Evolutionary conservation across 2,888 invertebrate species (phyloP).

Genomic region (Agrotis ipsilon): DNA sequence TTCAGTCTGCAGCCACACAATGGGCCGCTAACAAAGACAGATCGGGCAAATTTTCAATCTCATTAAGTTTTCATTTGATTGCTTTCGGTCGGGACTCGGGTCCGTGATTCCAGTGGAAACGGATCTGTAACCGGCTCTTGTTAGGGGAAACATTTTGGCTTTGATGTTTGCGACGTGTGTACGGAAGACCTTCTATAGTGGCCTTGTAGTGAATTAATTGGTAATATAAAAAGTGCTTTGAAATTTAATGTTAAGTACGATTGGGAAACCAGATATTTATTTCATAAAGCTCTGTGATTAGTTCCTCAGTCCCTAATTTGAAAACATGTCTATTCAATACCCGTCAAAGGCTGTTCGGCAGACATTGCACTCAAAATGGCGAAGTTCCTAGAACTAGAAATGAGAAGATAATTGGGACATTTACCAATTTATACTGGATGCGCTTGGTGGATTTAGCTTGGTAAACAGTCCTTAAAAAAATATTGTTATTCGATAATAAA

Average conservation of each 20-base stretch:
- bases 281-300: background rate
- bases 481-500: background rate
- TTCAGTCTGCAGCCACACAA: constrained; percentile 55
- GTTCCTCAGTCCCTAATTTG: background rate
- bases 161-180: constrained; percentile 50
- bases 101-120: constrained; percentile 60
- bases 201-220: constrained; percentile 27
- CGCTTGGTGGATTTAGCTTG: too few relatives aligned
- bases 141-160: constrained; percentile 54
- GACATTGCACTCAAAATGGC: too few relatives aligned
- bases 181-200: constrained; percentile 18
- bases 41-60: constrained; percentile 72
- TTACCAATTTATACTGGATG: too few relatives aligned
- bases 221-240: constrained; percentile 22
- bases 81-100: constrained; percentile 60
- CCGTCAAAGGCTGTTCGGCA: too few relatives aligned
- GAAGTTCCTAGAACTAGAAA: too few relatives aligned
- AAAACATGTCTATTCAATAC: too few relatives aligned
- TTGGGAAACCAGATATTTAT: background rate
- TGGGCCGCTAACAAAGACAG: constrained; percentile 71
- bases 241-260: background rate
- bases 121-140: constrained; percentile 61
- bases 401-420: too few relatives aligned
- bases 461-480: too few relatives aligned
- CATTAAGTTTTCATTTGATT: constrained; percentile 72